Percentiles rank a stretch among this genome's conserved stretches.
Conservation (phyloP, 2,113 vertebrate genomes). For the Calidris pygmaea region DNA sequence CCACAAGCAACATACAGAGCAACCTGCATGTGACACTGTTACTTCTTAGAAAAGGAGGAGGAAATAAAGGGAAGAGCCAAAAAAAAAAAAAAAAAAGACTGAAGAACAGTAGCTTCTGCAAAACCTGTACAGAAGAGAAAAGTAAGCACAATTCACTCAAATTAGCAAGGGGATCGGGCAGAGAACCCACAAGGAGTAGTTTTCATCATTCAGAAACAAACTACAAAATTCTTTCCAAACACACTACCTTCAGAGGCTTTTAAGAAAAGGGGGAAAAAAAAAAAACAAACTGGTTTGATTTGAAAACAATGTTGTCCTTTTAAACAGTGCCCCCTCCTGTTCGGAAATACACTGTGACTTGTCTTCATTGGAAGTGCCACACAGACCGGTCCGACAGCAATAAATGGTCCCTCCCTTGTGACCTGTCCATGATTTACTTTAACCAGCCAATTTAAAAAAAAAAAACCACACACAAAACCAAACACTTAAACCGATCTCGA, state of each 20-base stretch:
- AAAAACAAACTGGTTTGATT: not conserved
- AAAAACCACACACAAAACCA: no score
- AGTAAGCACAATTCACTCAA: not conserved
- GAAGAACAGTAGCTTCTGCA: not conserved
- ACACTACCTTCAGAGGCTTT: not conserved
- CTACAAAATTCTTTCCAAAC: not conserved
- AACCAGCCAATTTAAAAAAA: slow-evolving; percentile 18
- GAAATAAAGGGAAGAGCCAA: not conserved
- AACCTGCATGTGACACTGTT: not conserved
- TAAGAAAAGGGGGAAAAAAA: not conserved
- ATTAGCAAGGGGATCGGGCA: not conserved
- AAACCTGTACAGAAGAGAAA: not conserved
- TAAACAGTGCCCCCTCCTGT: slow-evolving; percentile 71
- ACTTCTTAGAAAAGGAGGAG: not conserved
- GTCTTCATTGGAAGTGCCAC: accelerated
- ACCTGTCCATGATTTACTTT: not conserved
- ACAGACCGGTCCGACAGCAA: not conserved
- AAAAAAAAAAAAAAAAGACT: not conserved
- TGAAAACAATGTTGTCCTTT: slow-evolving; percentile 52
- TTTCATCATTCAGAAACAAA: not conserved
- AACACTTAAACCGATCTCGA: not conserved
- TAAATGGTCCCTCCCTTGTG: not conserved
- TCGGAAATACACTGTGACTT: not conserved
- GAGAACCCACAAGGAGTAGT: not conserved
- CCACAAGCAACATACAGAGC: not conserved